These are phyloP conservation scores for Brachionus angularis DNA, from an alignment of 1,140 invertebrate species.

Conservation along the genomic window DNA sequence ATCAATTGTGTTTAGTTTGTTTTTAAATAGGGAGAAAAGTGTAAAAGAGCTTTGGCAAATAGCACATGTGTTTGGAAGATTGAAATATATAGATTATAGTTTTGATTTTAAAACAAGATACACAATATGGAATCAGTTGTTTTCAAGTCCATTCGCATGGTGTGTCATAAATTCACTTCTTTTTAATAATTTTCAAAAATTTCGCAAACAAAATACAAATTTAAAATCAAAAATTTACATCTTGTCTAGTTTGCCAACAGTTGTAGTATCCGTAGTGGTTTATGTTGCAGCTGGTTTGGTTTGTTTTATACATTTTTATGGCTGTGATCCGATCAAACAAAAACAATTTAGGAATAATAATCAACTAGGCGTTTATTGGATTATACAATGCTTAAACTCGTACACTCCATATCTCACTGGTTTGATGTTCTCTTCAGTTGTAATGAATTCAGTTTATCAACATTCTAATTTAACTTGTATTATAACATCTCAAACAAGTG, in stretches of 20 bases:
- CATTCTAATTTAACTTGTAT: background rate
- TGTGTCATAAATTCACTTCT: background rate
- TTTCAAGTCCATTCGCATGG: background rate
- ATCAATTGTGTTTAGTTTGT: background rate
- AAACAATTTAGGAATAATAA: background rate
- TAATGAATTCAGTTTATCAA: background rate
- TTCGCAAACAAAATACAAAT: background rate
- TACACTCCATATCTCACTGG: background rate
- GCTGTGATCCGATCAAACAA: background rate
- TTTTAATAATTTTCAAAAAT: background rate
- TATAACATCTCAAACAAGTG: background rate
- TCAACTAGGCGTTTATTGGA: background rate
- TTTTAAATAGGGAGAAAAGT: background rate
- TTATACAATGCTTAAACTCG: background rate
- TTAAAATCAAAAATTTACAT: background rate
- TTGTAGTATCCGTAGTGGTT: background rate
- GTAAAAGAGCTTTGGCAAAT: background rate
- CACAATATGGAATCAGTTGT: conserved; percentile 7
- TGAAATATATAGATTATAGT: background rate
- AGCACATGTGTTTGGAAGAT: background rate
- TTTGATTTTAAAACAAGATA: background rate
- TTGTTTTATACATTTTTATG: background rate
- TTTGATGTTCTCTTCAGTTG: background rate
- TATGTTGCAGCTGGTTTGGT: background rate
- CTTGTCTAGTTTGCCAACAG: background rate